Percentiles rank a stretch among this genome's conserved stretches.
These are phyloP conservation scores for Globodera rostochiensis DNA, from an alignment of 1,140 invertebrate genomes.

Conservation along the genomic window DNA sequence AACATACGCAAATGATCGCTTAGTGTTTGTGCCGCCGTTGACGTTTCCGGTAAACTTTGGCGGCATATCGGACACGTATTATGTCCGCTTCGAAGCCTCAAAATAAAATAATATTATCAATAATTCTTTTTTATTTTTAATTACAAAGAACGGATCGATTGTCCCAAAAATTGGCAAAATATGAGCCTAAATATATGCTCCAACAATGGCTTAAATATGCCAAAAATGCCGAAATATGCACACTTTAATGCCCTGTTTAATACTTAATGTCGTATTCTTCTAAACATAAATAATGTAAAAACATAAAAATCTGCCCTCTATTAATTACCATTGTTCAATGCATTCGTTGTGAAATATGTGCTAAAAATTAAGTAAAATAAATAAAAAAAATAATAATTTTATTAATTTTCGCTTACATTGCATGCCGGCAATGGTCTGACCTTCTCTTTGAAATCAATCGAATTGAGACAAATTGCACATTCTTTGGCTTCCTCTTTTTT, in stretches of 20 bases:
- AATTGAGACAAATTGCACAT: not conserved
- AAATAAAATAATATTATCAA: not conserved
- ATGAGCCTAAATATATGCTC: too few relatives aligned
- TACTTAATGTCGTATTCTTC: too few relatives aligned
- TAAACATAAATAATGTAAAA: too few relatives aligned
- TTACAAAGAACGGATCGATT: too few relatives aligned
- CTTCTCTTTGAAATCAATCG: not conserved
- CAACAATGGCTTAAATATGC: too few relatives aligned
- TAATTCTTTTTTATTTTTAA: too few relatives aligned
- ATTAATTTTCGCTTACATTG: not conserved
- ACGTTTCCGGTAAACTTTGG: not conserved
- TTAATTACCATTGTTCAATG: not conserved
- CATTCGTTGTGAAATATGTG: not conserved
- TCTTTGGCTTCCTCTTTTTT: not conserved
- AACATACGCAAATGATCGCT: not conserved
- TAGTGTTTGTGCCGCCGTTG: not conserved
- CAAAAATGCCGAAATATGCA: too few relatives aligned
- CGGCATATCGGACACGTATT: not conserved
- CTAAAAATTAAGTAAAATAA: not conserved
- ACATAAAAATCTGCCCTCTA: too few relatives aligned
- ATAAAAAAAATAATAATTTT: not conserved
- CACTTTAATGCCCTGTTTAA: too few relatives aligned
- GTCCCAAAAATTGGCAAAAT: too few relatives aligned
- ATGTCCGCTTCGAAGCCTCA: not conserved
- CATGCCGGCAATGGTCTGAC: not conserved